A percentile compares a stretch with the other conserved stretches of the same genome.
These are phyloP conservation scores for Periophthalmus magnuspinnatus DNA, from an alignment of 2,797 vertebrate species.

Conservation along the genomic window DNA sequence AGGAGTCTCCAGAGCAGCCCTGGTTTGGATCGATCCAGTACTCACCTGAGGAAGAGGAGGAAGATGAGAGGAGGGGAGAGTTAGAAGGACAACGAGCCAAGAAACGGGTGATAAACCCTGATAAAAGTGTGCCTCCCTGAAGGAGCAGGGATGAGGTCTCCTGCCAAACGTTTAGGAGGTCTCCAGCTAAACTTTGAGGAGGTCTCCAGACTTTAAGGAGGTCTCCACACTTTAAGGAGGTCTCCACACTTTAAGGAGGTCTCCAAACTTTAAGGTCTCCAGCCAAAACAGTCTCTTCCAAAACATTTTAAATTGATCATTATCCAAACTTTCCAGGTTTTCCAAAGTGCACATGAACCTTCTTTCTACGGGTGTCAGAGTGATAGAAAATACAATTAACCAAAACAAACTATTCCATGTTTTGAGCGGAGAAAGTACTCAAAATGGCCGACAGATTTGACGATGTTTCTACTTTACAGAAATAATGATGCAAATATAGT, in stretches of 20 bases:
- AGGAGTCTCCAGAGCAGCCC: conserved; percentile 95
- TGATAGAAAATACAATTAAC: neutral
- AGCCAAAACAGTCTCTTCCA: neutral
- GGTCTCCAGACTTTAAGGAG: too few species aligned
- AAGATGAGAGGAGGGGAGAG: conserved; percentile 15
- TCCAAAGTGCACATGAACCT: neutral
- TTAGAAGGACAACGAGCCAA: conserved; percentile 34
- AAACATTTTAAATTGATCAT: neutral
- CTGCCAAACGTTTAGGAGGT: too few species aligned
- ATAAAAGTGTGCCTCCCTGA: neutral
- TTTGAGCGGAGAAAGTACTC: neutral
- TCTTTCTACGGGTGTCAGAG: neutral
- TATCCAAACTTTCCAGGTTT: neutral
- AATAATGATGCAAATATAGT: too few species aligned
- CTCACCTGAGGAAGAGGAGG: conserved; percentile 81
- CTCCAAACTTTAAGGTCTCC: neutral
- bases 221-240: too few species aligned
- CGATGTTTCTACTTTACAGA: too few species aligned
- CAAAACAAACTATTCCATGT: neutral
- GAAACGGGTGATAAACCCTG: conserved; percentile 21
- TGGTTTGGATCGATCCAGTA: conserved; percentile 99
- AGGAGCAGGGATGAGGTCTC: neutral
- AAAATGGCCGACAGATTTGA: neutral
- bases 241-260: too few species aligned
- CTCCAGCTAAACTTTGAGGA: too few species aligned